Percentiles rank a stretch among this genome's conserved stretches.
Evolutionary conservation across 2,797 vertebrate genomes (phyloP).

Genomic region (Sebastes kiyomatsui): DNA sequence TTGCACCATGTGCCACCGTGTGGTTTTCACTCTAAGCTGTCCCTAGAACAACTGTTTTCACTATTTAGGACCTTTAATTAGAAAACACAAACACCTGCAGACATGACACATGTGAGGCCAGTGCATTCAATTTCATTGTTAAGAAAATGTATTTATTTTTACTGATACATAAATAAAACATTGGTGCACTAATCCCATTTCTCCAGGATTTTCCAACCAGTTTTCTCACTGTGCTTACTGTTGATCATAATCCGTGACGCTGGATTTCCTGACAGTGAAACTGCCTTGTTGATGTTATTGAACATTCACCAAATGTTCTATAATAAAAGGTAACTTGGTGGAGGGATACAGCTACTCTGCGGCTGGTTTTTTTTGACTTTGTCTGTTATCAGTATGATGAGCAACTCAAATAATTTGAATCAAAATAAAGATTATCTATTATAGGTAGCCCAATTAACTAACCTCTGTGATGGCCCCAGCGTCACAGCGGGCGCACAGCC

Average conservation of each 20-base stretch:
- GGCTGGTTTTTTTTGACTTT: background rate
- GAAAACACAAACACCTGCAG: background rate
- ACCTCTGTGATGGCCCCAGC: conserved; percentile 94
- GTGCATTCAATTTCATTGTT: background rate
- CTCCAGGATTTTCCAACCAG: background rate
- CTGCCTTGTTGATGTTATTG: background rate
- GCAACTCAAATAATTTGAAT: background rate
- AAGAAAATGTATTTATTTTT: background rate
- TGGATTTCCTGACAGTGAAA: background rate
- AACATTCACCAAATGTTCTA: background rate
- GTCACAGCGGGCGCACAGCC: conserved; percentile 93
- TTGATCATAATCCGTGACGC: background rate
- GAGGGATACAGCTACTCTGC: background rate
- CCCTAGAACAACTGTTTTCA: background rate
- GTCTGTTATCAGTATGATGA: background rate
- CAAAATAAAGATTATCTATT: background rate
- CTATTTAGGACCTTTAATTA: background rate
- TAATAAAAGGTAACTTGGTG: background rate
- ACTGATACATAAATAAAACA: background rate
- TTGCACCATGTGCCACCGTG: background rate
- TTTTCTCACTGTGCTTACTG: background rate
- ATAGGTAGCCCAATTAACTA: conserved; percentile 17
- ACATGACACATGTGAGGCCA: background rate
- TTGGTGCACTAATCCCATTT: background rate
- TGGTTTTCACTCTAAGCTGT: background rate